Percentiles rank a stretch among this genome's conserved stretches.
Conservation (phyloP, 2,797 vertebrate species). For the Salarias fasciatus region DNA sequence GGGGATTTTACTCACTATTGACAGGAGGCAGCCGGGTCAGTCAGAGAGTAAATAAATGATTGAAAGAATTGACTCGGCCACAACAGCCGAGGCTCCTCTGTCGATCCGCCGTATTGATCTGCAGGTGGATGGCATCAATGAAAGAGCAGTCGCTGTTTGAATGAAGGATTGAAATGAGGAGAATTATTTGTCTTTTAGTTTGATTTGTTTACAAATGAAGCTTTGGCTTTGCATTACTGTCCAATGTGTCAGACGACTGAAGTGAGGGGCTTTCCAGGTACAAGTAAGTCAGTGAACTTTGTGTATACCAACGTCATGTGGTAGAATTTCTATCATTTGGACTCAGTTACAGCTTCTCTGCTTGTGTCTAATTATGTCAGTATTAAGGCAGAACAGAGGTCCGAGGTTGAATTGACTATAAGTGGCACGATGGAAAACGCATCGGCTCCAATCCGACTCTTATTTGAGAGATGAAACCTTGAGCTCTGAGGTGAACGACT, state of each 20-base stretch:
- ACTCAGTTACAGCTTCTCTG: no score
- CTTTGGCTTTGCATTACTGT: slow-evolving; percentile 49
- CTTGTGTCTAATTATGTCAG: no score
- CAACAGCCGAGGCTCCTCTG: slow-evolving; percentile 69
- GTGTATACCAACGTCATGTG: no score
- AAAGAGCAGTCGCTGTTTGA: slow-evolving; percentile 62
- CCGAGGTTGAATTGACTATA: slow-evolving; percentile 32
- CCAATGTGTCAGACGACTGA: slow-evolving; percentile 23
- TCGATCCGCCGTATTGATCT: slow-evolving; percentile 80
- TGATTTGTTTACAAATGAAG: slow-evolving; percentile 65
- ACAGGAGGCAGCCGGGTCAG: slow-evolving; percentile 72
- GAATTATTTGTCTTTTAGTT: slow-evolving; percentile 67
- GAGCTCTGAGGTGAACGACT: slow-evolving; percentile 70
- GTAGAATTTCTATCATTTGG: no score
- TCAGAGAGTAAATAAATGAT: slow-evolving; percentile 84
- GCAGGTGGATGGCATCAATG: slow-evolving; percentile 68
- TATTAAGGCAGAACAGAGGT: slow-evolving; percentile 16
- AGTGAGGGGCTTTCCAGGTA: slow-evolving; percentile 13
- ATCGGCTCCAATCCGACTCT: slow-evolving; percentile 45
- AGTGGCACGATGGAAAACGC: slow-evolving; percentile 42
- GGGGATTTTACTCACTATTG: slow-evolving; percentile 69
- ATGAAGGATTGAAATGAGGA: slow-evolving; percentile 62
- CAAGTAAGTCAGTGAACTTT: no score
- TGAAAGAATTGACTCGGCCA: slow-evolving; percentile 77
- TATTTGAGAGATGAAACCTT: slow-evolving; percentile 53